phyloP scores from a whole-genome alignment of 2,888 invertebrate genomes.

The Rosalia funebris region DNA sequence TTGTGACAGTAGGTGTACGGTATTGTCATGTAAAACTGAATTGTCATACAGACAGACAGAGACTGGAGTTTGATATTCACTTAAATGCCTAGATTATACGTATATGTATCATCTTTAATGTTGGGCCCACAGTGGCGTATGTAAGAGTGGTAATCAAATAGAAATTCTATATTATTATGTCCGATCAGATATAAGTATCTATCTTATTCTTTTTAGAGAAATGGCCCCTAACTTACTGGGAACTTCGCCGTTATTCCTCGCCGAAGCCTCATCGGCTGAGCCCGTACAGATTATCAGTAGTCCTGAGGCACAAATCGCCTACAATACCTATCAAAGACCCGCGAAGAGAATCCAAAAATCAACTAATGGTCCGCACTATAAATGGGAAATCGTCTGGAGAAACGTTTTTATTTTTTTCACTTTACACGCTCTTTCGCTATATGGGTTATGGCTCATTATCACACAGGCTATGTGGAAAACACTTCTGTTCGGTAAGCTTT shows the following conservation, averaged over 20 bases:
- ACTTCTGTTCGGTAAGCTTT: conserved; percentile 69
- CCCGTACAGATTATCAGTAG: conserved; percentile 51
- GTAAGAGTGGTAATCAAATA: too few relatives aligned
- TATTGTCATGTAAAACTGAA: too few relatives aligned
- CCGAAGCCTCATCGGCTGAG: conserved; percentile 55
- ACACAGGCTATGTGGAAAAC: conserved; percentile 62
- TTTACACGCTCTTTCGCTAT: conserved; percentile 74
- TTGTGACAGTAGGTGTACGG: too few relatives aligned
- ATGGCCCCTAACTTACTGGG: conserved; percentile 75
- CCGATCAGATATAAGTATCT: too few relatives aligned
- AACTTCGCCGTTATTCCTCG: conserved; percentile 67
- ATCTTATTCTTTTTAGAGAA: conserved; percentile 28
- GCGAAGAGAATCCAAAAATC: conserved; percentile 14
- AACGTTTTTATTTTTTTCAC: conserved; percentile 80
- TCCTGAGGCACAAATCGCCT: conserved; percentile 31
- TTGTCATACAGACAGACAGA: too few relatives aligned
- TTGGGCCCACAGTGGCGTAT: too few relatives aligned
- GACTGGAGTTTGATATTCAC: too few relatives aligned
- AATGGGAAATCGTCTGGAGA: conserved; percentile 81
- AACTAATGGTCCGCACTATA: conserved; percentile 45
- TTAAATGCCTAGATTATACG: too few relatives aligned
- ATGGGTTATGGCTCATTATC: conserved; percentile 70
- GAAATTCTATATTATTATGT: too few relatives aligned
- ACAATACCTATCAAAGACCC: conserved; percentile 30
- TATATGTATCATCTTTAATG: too few relatives aligned